Evolutionary conservation across 2,113 vertebrate genomes (phyloP).

Genomic region (Pygathrix nemaeus): DNA sequence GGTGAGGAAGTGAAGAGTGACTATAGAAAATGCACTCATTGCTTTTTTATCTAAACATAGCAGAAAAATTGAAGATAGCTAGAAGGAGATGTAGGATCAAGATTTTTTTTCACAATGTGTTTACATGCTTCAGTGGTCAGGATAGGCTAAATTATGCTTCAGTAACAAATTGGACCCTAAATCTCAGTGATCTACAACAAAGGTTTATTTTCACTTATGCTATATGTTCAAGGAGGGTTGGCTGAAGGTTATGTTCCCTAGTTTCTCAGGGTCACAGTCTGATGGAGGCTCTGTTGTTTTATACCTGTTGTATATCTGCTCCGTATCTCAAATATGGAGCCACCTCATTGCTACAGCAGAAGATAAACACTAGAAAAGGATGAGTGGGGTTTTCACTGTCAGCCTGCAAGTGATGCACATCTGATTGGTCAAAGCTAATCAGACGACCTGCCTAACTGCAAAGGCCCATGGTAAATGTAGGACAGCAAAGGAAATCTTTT

Average conservation of each 20-base stretch:
- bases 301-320: background rate
- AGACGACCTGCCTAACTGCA: background rate
- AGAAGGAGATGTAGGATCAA: background rate
- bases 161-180: background rate
- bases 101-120: background rate
- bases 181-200: background rate
- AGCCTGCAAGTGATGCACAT: background rate
- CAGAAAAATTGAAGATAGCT: background rate
- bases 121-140: background rate
- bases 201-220: background rate
- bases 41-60: background rate
- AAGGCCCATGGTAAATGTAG: background rate
- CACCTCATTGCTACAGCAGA: background rate
- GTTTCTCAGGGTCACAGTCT: background rate
- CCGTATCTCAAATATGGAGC: background rate
- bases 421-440: background rate
- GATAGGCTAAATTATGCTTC: background rate
- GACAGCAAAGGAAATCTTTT: background rate
- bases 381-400: background rate
- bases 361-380: background rate
- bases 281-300: background rate
- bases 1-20: background rate
- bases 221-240: background rate
- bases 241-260: background rate
- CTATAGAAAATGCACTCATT: background rate